phyloP scores from a whole-genome alignment of 2,888 invertebrate species.

The Caenorhabditis angaria region DNA sequence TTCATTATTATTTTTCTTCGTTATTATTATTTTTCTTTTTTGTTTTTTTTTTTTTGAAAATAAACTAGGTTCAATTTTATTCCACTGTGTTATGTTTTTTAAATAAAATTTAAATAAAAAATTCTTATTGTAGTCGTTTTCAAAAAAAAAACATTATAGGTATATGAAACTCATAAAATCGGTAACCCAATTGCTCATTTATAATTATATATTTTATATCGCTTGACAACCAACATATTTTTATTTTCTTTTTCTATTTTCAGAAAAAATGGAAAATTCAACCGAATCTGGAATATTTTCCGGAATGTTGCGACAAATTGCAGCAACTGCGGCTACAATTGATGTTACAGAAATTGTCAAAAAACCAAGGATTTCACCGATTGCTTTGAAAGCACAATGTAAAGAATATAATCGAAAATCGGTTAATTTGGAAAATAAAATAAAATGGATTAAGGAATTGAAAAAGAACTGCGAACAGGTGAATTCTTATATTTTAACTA shows the following conservation, averaged over 20 bases:
- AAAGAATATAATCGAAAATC: background rate
- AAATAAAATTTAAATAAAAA: too few relatives aligned
- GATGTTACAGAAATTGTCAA: background rate
- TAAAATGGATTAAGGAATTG: background rate
- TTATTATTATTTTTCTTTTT: background rate
- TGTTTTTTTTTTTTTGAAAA: background rate
- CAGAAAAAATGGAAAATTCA: background rate
- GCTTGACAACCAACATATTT: too few relatives aligned
- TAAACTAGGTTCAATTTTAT: too few relatives aligned
- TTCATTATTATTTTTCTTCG: background rate
- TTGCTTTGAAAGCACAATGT: background rate
- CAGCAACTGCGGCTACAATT: conserved; percentile 2
- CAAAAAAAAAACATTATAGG: too few relatives aligned
- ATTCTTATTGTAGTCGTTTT: background rate
- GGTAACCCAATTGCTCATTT: too few relatives aligned
- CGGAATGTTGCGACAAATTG: conserved; percentile 11
- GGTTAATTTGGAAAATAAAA: conserved; percentile 6
- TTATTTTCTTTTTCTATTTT: too few relatives aligned
- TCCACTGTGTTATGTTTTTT: too few relatives aligned
- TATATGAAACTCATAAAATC: too few relatives aligned
- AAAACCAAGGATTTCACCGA: background rate
- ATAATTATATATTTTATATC: too few relatives aligned
- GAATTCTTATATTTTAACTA: too few relatives aligned
- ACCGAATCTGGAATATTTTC: conserved; percentile 3
- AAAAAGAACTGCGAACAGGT: background rate